A percentile compares a stretch with the other conserved stretches of the same genome.
These are phyloP conservation scores for Amorpha juglandis DNA, from an alignment of 2,888 invertebrate genomes.

Conservation along the genomic window DNA sequence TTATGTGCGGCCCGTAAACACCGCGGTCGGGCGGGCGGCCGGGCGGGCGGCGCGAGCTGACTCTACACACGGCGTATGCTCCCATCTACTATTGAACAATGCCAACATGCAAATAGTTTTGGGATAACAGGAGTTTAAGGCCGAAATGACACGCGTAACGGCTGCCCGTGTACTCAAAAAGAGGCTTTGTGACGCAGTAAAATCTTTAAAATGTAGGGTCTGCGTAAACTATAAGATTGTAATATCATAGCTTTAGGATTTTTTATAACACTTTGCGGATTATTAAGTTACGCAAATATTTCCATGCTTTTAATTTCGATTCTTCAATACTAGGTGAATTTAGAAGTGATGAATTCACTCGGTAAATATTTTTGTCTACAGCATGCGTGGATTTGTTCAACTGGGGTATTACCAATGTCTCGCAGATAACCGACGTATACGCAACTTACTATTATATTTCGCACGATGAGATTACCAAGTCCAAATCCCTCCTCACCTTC, in stretches of 20 bases:
- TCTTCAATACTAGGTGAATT: not conserved
- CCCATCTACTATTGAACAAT: slow-evolving; percentile 1
- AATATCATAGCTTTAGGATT: not conserved
- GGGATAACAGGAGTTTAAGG: not conserved
- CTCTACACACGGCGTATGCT: not conserved
- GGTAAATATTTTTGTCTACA: too few species aligned
- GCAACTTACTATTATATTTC: too few species aligned
- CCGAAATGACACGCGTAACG: not conserved
- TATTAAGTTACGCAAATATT: not conserved
- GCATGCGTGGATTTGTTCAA: too few species aligned
- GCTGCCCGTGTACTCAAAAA: slow-evolving; percentile 13
- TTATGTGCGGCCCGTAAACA: slow-evolving; percentile 38
- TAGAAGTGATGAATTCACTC: too few species aligned
- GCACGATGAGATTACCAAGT: too few species aligned
- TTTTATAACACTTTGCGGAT: not conserved
- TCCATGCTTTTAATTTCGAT: not conserved
- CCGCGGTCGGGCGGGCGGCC: not conserved
- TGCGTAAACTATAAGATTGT: not conserved
- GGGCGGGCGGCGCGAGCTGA: not conserved
- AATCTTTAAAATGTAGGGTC: slow-evolving; percentile 9
- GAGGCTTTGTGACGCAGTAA: slow-evolving; percentile 19
- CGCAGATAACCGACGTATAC: too few species aligned
- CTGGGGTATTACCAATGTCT: too few species aligned
- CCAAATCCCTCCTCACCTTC: too few species aligned
- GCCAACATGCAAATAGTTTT: slow-evolving; percentile 20